Base-by-base conservation (phyloP, 2,888 invertebrate genomes). In the Flexamia atlantica region DNA sequence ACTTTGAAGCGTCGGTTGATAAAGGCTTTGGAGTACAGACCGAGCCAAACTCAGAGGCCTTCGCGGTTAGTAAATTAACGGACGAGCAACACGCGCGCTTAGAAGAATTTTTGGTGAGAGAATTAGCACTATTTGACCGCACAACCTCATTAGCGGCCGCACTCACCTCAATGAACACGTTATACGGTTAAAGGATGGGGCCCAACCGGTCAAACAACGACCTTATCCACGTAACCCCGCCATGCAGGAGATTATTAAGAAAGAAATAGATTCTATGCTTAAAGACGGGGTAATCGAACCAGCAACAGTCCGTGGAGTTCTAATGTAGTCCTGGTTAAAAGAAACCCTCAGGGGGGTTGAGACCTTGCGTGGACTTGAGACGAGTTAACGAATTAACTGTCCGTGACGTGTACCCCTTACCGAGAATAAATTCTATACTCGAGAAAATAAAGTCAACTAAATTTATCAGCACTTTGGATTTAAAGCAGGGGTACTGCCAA, bases 261-360 rank as follows among this genome's bases (percentile, higher is more conserved):
- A 70, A 2, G 88, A 87, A 80, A 50, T 88, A 7, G 86, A 87
- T 46, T 30, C 84, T 2, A 87, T 88, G 88, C 53, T 88, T 14
- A 60, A 68, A 3, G 68, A 85, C 7, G 87, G 86, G 4, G 85
- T 88, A 1, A 86, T 88, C 1, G 85, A 85, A 79, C 87, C 87
- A 7, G 86, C 87, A 84, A 84, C 17, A 87, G 87, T 70, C 85
- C 87, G 0, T 88, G 88, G 87, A 85, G 85, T 20, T 87, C 87
- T 23, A 87, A 87, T 0, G 86, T 88, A 7, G 76, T 88, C 0
- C 57, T 88, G 3, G 86, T 87, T 1, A 86, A 84, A 32, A 88
- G n/a, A 88, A 68, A 53, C 80, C 20, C 68, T 86, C n/a, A 46
- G 87, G 86, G 10, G 84, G 85, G 1, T 85, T 83, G 12, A 72